Evolutionary conservation across 2,888 invertebrate species (phyloP).

Genomic region (Hemicrepidius hirtus): DNA sequence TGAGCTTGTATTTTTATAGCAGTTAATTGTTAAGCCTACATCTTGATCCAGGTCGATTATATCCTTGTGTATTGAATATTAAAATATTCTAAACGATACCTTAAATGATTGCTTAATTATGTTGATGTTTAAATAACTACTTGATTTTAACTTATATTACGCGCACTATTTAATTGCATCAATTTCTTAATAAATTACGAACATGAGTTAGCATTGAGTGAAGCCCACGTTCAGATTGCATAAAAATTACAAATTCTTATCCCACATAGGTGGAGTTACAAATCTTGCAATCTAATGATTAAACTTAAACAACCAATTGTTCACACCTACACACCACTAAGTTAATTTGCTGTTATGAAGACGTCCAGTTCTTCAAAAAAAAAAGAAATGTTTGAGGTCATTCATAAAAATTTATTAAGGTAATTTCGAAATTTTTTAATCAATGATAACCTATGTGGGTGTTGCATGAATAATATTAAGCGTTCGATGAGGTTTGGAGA

Average conservation of each 20-base stretch:
- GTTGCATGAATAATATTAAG: constrained; percentile 26
- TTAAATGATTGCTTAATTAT: too few species aligned
- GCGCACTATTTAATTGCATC: constrained; percentile 7
- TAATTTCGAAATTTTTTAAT: constrained; percentile 1
- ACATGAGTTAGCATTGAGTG: constrained; percentile 23
- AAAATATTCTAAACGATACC: too few species aligned
- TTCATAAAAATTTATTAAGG: neutral
- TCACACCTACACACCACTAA: constrained; percentile 7
- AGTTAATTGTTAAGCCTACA: neutral
- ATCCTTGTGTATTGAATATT: too few species aligned
- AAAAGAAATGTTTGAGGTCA: neutral
- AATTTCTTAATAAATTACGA: constrained; percentile 27
- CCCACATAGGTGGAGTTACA: constrained; percentile 28
- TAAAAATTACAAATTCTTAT: constrained; percentile 26
- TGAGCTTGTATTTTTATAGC: neutral
- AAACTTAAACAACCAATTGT: constrained; percentile 31
- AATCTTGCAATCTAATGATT: constrained; percentile 22
- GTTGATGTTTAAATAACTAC: neutral
- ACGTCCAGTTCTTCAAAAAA: neutral
- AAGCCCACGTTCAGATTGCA: constrained; percentile 19
- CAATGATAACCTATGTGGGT: neutral
- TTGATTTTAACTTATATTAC: neutral
- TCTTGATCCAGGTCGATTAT: neutral
- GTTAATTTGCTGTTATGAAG: constrained; percentile 10
- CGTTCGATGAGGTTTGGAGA: neutral